A percentile compares a stretch with the other conserved stretches of the same genome.
Conservation (phyloP, 2,113 vertebrate genomes). For the Ictidomys tridecemlineatus region DNA sequence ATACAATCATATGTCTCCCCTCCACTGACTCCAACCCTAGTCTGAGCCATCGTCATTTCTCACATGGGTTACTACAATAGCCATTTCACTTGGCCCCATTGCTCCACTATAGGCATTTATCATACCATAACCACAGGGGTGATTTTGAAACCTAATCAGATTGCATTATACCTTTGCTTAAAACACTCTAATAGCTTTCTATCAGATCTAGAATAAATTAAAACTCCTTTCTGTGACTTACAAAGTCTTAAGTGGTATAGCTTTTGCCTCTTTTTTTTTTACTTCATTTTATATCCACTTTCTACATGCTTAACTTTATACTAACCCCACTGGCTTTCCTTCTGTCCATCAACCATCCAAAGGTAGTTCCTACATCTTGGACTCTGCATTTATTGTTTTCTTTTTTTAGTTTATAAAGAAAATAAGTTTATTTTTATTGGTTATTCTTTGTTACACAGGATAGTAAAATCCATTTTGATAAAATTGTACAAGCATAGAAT, state of each 20-base stretch:
- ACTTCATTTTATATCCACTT: neutral
- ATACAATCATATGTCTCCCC: neutral
- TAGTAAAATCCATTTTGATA: too few species aligned
- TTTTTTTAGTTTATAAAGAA: too few species aligned
- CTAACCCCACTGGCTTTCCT: neutral
- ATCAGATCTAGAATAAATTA: neutral
- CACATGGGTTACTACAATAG: neutral
- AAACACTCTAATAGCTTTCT: neutral
- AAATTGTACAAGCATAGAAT: too few species aligned
- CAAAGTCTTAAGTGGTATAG: neutral
- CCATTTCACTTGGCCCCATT: neutral
- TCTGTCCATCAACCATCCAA: neutral
- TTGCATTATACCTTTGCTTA: constrained; percentile 20
- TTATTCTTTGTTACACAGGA: too few species aligned
- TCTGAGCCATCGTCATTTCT: neutral
- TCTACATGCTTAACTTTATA: neutral
- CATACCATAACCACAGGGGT: neutral
- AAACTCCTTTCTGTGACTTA: neutral
- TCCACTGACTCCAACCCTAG: neutral
- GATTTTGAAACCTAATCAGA: neutral
- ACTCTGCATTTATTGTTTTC: neutral
- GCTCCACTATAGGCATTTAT: neutral
- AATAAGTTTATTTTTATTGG: too few species aligned
- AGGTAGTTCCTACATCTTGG: neutral
- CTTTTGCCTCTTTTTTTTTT: neutral